These are phyloP conservation scores for Hypotaenidia okinawae DNA, from an alignment of 2,797 vertebrate genomes.

Conservation along the genomic window DNA sequence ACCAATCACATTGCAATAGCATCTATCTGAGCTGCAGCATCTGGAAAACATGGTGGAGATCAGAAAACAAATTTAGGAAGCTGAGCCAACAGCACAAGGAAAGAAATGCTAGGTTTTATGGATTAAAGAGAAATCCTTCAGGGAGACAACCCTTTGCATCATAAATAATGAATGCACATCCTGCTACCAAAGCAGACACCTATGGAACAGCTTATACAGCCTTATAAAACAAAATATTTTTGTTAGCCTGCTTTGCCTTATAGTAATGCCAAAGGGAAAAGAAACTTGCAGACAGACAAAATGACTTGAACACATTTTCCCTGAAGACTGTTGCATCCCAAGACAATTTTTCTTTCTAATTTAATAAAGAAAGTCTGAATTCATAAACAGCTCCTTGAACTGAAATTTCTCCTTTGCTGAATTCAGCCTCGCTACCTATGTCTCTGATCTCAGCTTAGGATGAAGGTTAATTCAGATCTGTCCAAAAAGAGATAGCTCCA, in stretches of 20 bases:
- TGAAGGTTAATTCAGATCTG: slow-evolving; percentile 66
- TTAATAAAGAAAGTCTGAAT: slow-evolving; percentile 51
- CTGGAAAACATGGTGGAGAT: background rate
- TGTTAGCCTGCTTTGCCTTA: slow-evolving; percentile 18
- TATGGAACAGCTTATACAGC: background rate
- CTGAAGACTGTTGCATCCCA: slow-evolving; percentile 53
- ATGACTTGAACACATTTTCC: slow-evolving; percentile 36
- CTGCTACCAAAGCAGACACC: slow-evolving; percentile 5
- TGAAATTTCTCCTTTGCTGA: slow-evolving; percentile 56
- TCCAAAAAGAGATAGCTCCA: slow-evolving; percentile 54
- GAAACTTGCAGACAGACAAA: background rate
- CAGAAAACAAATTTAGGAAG: slow-evolving; percentile 33
- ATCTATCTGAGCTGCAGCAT: background rate
- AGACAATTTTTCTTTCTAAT: slow-evolving; percentile 41
- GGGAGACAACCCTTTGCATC: slow-evolving; percentile 5
- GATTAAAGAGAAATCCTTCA: slow-evolving; percentile 20
- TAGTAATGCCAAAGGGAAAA: slow-evolving; percentile 3
- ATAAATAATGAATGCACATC: background rate
- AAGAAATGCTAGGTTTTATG: background rate
- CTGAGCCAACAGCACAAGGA: background rate
- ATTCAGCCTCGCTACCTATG: slow-evolving; percentile 50
- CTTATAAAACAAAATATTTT: background rate
- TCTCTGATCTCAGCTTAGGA: slow-evolving; percentile 67
- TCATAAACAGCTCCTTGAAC: slow-evolving; percentile 50
- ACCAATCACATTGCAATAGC: background rate